Base-by-base conservation (phyloP, 2,113 vertebrate species). In the Gorsachius goisagi region DNA sequence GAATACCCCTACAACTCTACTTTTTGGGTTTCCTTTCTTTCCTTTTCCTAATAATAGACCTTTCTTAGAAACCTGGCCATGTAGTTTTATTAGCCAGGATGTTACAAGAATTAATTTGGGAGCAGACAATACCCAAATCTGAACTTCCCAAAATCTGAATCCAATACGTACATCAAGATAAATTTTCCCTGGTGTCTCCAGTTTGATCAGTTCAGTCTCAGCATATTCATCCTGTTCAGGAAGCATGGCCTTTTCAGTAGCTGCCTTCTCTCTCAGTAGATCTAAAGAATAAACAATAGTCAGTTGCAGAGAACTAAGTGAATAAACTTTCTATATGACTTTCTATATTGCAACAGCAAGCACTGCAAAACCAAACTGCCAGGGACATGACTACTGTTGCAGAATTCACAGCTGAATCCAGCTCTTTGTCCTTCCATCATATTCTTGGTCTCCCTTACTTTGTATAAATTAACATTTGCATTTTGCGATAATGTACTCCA, bases 101-200 rank as follows among this genome's bases (percentile, higher is more conserved):
- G 33, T 72, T n/a, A 66, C 4, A 71, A 59, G 24, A 80, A 58
- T 55, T 49, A 49, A 37, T 30, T 9, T 84, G 52, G 19, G 18
- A 89, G 23, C 11, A 60, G 50, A 55, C 33, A 86, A n/a, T 30
- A 80, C 6, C 28, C 39, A 73, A 50, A 62, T 8, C 10, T 30
- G n/a, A 49, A 73, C 45, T 10, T 49, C 35, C 24, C 50, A 49
- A 49, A 15, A 60, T 66, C 19, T n/a, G 52, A 60, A 53, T 45
- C 16, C 32, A 64, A 67, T 85, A 97, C 98, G 2, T 98, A 98
- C 98, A 1, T 95, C 76, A 7, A 98, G 95, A 72, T 71, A 97
- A 82, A 98, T 60, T 39, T 97, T 97, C 53, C 97, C 89, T 20
- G 49, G 26, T 12, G 59, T 41, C 16, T 98, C 93, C 45, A 91